Percentiles rank a stretch among this genome's conserved stretches.
Evolutionary conservation across 2,888 invertebrate genomes (phyloP).

Genomic region (Hemithea aestivaria): DNA sequence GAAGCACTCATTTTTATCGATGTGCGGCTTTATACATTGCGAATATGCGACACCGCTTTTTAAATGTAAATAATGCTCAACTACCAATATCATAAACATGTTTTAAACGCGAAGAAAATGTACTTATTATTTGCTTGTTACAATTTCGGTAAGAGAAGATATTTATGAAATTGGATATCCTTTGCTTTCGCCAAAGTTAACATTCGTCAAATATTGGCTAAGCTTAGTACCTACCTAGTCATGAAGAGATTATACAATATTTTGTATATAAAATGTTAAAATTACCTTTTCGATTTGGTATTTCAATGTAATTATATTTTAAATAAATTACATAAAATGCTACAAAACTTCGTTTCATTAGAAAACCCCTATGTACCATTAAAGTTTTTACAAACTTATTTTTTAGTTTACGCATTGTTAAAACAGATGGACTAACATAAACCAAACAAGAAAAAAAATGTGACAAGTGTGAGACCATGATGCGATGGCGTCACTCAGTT

Average conservation of each 20-base stretch:
- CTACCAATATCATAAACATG: constrained; percentile 30
- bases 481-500: too few species aligned
- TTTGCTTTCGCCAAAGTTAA: constrained; percentile 40
- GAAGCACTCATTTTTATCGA: constrained; percentile 28
- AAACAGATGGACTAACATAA: too few species aligned
- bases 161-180: constrained; percentile 33
- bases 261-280: constrained; percentile 72
- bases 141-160: constrained; percentile 19
- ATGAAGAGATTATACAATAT: constrained; percentile 64
- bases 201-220: constrained; percentile 49
- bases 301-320: constrained; percentile 49
- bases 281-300: constrained; percentile 48
- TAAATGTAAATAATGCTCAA: constrained; percentile 57
- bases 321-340: constrained; percentile 56
- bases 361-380: too few species aligned
- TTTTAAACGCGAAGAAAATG: constrained; percentile 11
- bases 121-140: constrained; percentile 8
- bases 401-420: too few species aligned
- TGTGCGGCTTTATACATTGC: constrained; percentile 57
- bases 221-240: constrained; percentile 60
- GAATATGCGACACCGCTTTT: constrained; percentile 52
- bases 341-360: constrained; percentile 23
- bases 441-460: too few species aligned
- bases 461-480: too few species aligned
- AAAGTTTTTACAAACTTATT: too few species aligned